Evolutionary conservation across 2,113 vertebrate genomes (phyloP).

Genomic region (Rissa tridactyla): DNA sequence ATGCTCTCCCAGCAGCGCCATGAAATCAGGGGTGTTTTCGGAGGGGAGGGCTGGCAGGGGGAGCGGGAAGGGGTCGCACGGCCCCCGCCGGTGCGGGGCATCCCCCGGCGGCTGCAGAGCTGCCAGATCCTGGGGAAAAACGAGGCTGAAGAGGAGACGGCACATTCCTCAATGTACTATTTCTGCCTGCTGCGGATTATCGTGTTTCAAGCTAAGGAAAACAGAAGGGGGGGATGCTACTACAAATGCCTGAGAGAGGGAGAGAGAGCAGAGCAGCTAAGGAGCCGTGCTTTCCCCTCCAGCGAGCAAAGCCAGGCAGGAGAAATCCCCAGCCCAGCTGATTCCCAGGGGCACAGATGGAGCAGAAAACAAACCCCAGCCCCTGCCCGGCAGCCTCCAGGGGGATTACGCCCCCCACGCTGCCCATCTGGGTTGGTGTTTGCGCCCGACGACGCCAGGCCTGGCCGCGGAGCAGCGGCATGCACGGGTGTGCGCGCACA

Average conservation of each 20-base stretch:
- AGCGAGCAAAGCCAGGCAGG: background rate
- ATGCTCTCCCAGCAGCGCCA: background rate
- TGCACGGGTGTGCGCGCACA: background rate
- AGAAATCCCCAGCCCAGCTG: background rate
- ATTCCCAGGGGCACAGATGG: background rate
- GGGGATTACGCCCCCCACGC: background rate
- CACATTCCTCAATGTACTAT: background rate
- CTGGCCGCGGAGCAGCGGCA: background rate
- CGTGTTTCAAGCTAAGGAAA: slow-evolving; percentile 25
- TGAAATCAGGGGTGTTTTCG: background rate
- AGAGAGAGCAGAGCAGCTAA: background rate
- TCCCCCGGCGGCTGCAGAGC: background rate
- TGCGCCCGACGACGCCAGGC: background rate
- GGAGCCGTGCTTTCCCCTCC: background rate
- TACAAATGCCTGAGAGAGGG: background rate
- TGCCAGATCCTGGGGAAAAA: background rate
- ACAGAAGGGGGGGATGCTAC: slow-evolving; percentile 35
- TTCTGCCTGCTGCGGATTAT: slow-evolving; percentile 24
- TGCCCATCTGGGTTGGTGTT: background rate
- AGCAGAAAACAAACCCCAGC: background rate
- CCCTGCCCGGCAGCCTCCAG: background rate
- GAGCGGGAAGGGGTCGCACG: background rate
- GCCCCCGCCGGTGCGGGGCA: background rate
- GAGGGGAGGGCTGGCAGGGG: background rate
- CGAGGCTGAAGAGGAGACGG: background rate